Percentiles rank a stretch among this genome's conserved stretches.
phyloP scores from a whole-genome alignment of 2,888 invertebrate species.

The Cheilosia urbana region DNA sequence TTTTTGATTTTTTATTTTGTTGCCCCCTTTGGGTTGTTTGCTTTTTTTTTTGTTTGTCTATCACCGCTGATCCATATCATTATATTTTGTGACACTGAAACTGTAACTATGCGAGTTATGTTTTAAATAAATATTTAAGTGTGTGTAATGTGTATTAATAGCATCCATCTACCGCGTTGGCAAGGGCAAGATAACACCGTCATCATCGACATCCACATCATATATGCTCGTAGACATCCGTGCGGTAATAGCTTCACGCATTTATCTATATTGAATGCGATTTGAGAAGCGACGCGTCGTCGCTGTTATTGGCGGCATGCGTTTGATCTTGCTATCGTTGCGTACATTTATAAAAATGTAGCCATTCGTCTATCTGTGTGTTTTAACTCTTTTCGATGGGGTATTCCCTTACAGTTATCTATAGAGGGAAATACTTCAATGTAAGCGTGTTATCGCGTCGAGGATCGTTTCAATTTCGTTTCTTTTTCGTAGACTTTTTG shows the following conservation, averaged over 20 bases:
- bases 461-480: conserved; percentile 12
- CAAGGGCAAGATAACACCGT: conserved; percentile 18
- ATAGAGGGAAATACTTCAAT: not conserved
- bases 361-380: conserved; percentile 26
- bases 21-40: too few relatives aligned
- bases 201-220: conserved; percentile 47
- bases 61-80: conserved; percentile 43
- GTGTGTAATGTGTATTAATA: conserved; percentile 5
- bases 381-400: conserved; percentile 37
- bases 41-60: conserved; percentile 11
- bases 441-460: conserved; percentile 10
- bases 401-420: conserved; percentile 49
- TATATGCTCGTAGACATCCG: conserved; percentile 47
- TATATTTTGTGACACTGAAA: not conserved
- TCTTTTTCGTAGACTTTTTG: not conserved
- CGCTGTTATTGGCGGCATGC: conserved; percentile 60
- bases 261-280: conserved; percentile 57
- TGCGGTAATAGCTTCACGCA: conserved; percentile 34
- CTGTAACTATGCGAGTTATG: not conserved
- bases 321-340: conserved; percentile 66
- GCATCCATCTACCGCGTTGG: conserved; percentile 21
- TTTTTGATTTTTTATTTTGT: conserved; percentile 18
- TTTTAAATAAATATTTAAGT: conserved; percentile 17
- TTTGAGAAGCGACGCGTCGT: conserved; percentile 55
- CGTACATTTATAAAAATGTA: conserved; percentile 27